Evolutionary conservation across 2,888 invertebrate species (phyloP).

Genomic region (Aphidius colemani): DNA sequence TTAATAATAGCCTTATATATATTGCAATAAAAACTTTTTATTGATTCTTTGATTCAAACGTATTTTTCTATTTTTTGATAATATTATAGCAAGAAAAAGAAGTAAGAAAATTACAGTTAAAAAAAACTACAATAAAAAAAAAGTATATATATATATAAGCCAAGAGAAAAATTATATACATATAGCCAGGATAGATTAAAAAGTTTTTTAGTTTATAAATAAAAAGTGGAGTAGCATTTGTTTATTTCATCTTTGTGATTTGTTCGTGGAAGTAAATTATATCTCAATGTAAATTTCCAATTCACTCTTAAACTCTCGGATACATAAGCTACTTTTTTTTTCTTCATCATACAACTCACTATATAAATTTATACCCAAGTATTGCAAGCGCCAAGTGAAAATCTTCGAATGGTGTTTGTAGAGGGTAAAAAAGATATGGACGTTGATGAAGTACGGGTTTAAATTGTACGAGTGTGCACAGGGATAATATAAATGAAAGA

Average conservation of each 20-base stretch:
- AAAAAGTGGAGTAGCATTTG: constrained; percentile 23
- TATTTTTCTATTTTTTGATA: no score
- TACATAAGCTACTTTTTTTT: not conserved
- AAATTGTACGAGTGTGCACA: constrained; percentile 8
- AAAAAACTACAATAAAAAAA: no score
- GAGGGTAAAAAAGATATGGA: constrained; percentile 21
- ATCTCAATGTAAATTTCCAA: constrained; percentile 19
- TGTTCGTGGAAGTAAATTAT: no score
- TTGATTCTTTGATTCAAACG: no score
- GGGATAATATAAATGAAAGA: constrained; percentile 21
- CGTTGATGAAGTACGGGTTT: constrained; percentile 16
- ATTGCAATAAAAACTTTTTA: no score
- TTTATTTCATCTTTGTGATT: constrained; percentile 15
- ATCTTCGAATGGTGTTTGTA: constrained; percentile 49
- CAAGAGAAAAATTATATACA: not conserved
- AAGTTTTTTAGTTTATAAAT: no score
- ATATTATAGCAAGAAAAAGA: no score
- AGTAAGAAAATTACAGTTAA: no score
- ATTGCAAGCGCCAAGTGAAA: constrained; percentile 37
- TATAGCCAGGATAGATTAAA: no score
- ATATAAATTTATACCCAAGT: constrained; percentile 32
- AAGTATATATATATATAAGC: not conserved
- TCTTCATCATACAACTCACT: no score
- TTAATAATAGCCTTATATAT: no score
- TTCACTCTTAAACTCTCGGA: constrained; percentile 28